These are phyloP conservation scores for Nasonia giraulti DNA, from an alignment of 1,140 invertebrate genomes.

Conservation along the genomic window DNA sequence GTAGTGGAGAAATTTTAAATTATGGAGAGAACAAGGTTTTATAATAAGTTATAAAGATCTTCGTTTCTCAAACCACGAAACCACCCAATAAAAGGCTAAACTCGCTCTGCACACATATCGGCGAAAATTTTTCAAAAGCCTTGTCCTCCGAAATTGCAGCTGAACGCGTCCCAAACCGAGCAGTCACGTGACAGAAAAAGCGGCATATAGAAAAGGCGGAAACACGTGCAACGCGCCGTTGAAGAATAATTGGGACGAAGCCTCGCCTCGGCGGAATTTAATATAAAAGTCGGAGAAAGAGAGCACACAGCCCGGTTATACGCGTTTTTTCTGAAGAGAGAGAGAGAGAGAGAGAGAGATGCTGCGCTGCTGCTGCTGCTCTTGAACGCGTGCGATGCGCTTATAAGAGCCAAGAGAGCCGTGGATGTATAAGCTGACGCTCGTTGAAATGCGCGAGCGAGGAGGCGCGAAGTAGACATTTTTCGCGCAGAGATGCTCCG, in stretches of 20 bases:
- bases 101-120: too few relatives aligned
- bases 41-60: too few relatives aligned
- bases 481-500: slow-evolving; percentile 2
- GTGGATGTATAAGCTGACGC: slow-evolving; percentile 8
- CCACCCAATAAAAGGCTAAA: too few relatives aligned
- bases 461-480: slow-evolving; percentile 7
- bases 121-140: too few relatives aligned
- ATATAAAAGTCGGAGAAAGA: slow-evolving; percentile 47
- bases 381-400: slow-evolving; percentile 4
- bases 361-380: background rate
- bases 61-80: too few relatives aligned
- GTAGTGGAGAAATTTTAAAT: too few relatives aligned
- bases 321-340: background rate
- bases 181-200: too few relatives aligned
- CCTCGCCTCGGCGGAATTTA: slow-evolving; percentile 35
- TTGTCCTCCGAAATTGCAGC: too few relatives aligned
- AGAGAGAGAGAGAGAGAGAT: background rate
- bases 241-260: slow-evolving; percentile 35
- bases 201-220: background rate
- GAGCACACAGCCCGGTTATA: background rate
- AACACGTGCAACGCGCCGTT: background rate
- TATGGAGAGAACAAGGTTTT: too few relatives aligned
- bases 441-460: slow-evolving; percentile 7
- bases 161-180: too few relatives aligned
- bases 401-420: slow-evolving; percentile 28